Percentiles rank a stretch among this genome's conserved stretches.
phyloP scores from a whole-genome alignment of 2,113 vertebrate species.

The Heterocephalus glaber region DNA sequence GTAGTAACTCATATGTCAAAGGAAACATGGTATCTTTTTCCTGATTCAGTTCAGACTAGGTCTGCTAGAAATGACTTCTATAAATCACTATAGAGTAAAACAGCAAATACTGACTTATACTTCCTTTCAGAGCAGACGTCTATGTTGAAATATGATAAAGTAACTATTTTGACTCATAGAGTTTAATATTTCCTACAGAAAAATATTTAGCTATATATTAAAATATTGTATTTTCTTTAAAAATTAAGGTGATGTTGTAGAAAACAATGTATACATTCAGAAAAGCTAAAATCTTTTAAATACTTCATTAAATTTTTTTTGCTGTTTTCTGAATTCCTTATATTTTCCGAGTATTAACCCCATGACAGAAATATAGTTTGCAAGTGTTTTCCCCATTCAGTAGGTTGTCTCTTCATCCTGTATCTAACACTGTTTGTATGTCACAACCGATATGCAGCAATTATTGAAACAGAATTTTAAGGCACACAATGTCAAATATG shows the following conservation, averaged over 20 bases:
- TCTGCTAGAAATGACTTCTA: constrained; percentile 25
- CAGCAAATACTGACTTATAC: not conserved
- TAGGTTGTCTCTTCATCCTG: not conserved
- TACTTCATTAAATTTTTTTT: not conserved
- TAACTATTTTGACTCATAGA: not conserved
- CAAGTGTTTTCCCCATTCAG: not conserved
- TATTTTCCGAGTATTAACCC: not conserved
- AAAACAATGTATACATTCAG: not conserved
- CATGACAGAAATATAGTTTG: not conserved
- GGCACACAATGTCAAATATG: not conserved
- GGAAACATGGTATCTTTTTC: not conserved
- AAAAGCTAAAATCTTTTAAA: constrained; percentile 5
- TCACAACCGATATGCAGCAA: not conserved
- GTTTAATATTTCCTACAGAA: not conserved
- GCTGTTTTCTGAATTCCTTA: not conserved
- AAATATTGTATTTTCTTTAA: not conserved
- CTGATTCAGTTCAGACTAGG: not conserved
- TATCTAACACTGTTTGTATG: not conserved
- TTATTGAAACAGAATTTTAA: not conserved
- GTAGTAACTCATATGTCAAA: not conserved
- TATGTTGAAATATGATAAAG: not conserved
- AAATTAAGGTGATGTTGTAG: not conserved
- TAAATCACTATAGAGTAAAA: not conserved
- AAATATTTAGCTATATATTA: not conserved
- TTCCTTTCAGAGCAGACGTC: not conserved